Evolutionary conservation across 2,113 vertebrate species (phyloP).

Genomic region (Hassar affinis): DNA sequence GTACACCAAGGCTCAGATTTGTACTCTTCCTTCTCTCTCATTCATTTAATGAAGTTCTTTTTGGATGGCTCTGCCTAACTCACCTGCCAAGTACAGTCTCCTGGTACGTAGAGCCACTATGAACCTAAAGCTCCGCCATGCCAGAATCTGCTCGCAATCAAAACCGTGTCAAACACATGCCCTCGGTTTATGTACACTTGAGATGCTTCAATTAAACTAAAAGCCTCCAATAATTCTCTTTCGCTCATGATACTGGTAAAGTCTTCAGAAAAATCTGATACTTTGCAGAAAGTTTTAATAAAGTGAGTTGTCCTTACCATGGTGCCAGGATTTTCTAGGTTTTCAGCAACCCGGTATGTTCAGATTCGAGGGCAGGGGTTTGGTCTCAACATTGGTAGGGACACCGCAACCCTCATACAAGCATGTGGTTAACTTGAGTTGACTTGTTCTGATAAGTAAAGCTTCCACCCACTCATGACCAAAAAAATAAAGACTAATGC

Average conservation of each 20-base stretch:
- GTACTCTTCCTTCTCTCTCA: background rate
- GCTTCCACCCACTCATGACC: no score
- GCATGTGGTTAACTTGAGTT: no score
- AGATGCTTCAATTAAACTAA: slow-evolving; percentile 29
- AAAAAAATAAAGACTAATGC: no score
- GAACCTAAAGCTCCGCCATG: background rate
- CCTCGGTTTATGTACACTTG: slow-evolving; percentile 22
- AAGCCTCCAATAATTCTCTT: background rate
- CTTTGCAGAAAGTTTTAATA: background rate
- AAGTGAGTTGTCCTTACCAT: background rate
- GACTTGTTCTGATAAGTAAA: no score
- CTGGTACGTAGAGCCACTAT: slow-evolving; percentile 12
- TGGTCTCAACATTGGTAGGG: no score
- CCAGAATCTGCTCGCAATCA: slow-evolving; percentile 14
- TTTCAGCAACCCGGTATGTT: background rate
- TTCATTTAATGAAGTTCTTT: slow-evolving; percentile 18
- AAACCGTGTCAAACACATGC: slow-evolving; percentile 14
- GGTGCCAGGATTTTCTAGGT: background rate
- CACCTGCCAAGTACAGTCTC: slow-evolving; percentile 32
- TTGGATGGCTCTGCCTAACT: slow-evolving; percentile 10
- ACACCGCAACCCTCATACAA: no score
- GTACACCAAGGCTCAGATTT: slow-evolving; percentile 6
- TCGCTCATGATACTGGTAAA: background rate
- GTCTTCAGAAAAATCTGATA: background rate
- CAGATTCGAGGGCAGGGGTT: no score